Evolutionary conservation across 2,113 vertebrate genomes (phyloP).

Genomic region (Oryzias curvinotus): DNA sequence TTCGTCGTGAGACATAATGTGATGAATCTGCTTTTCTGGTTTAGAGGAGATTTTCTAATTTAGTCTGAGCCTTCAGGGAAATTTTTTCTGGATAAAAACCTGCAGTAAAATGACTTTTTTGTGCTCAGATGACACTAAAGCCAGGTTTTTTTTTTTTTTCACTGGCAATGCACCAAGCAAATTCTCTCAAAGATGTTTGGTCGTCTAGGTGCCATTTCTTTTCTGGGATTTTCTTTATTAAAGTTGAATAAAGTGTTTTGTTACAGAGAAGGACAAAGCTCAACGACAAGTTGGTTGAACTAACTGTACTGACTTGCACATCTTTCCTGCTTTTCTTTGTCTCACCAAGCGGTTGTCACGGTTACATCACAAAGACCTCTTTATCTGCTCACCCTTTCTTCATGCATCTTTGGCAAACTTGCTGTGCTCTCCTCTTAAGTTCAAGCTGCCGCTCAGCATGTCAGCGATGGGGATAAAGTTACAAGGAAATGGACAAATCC

Average conservation of each 20-base stretch:
- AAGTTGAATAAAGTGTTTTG: constrained; percentile 10
- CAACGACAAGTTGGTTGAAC: constrained; percentile 19
- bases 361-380: constrained; percentile 69
- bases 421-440: constrained; percentile 31
- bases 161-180: constrained; percentile 12
- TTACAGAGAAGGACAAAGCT: constrained; percentile 31
- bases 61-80: too few species aligned
- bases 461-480: constrained; percentile 64
- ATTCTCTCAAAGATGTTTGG: constrained; percentile 10
- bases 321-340: constrained; percentile 26
- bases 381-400: constrained; percentile 40
- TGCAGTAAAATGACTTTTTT: constrained; percentile 1
- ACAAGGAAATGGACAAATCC: constrained; percentile 8
- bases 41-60: too few species aligned
- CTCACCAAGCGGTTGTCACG: constrained; percentile 43
- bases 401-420: constrained; percentile 27
- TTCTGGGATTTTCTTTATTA: constrained; percentile 4
- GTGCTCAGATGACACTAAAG: constrained; percentile 13
- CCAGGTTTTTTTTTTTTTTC: constrained; percentile 1
- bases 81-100: too few species aligned
- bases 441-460: constrained; percentile 22
- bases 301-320: constrained; percentile 35
- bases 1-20: constrained; percentile 32
- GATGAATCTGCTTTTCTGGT: constrained; percentile 27
- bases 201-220: constrained; percentile 43